Conservation (phyloP, 2,888 invertebrate genomes). For the Lithophane leautieri region DNA sequence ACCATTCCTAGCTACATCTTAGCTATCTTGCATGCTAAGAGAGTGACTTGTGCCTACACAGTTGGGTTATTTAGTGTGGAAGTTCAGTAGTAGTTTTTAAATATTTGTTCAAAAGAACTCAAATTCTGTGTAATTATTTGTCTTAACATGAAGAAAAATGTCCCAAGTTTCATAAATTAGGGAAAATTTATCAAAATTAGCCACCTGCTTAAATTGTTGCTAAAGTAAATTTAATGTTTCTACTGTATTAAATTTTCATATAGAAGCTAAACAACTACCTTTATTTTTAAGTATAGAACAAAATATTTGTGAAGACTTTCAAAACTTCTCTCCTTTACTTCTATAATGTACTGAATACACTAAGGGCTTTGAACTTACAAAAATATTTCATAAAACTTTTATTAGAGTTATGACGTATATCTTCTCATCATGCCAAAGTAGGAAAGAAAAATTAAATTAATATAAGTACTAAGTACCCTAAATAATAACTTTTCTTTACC, state of each 20-base stretch:
- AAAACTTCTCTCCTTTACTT: background rate
- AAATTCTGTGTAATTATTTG: background rate
- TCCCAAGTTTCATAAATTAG: background rate
- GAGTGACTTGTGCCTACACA: background rate
- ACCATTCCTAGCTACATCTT: background rate
- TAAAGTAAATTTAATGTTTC: background rate
- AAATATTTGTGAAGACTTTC: background rate
- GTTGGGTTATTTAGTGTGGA: conserved; percentile 5
- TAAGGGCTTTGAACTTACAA: background rate
- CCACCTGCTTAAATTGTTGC: background rate
- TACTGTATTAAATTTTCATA: background rate
- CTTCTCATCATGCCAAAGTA: background rate
- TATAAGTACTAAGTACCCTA: background rate
- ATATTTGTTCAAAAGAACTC: background rate
- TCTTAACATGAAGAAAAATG: too few relatives aligned
- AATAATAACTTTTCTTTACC: conserved; percentile 56
- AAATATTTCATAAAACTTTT: background rate
- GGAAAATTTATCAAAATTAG: background rate
- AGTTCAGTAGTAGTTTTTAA: background rate
- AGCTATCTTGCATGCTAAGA: background rate
- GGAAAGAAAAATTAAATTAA: background rate
- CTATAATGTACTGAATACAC: background rate
- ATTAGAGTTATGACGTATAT: background rate
- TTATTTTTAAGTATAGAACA: background rate
- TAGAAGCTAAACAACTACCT: background rate